Percentiles rank a stretch among this genome's conserved stretches.
phyloP scores from a whole-genome alignment of 2,113 vertebrate genomes.

The Megaceryle maxima region DNA sequence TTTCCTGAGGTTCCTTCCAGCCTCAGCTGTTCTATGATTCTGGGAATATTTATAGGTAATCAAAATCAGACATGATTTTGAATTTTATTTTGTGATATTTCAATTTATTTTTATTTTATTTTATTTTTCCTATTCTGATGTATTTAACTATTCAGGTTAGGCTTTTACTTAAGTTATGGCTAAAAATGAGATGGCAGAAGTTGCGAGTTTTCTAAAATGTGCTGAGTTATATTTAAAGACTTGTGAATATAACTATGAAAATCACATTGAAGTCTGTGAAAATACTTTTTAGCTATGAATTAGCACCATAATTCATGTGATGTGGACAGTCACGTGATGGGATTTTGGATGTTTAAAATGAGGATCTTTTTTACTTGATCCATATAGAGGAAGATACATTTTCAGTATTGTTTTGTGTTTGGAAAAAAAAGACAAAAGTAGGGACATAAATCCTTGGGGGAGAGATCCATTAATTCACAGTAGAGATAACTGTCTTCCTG shows the following conservation, averaged over 20 bases:
- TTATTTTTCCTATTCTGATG: background rate
- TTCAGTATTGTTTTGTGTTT: background rate
- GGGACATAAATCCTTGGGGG: background rate
- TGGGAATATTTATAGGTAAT: background rate
- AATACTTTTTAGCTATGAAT: slow-evolving; percentile 30
- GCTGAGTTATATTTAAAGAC: slow-evolving; percentile 52
- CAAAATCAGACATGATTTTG: background rate
- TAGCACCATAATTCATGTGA: background rate
- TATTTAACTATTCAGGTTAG: background rate
- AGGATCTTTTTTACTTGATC: background rate
- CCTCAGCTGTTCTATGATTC: background rate
- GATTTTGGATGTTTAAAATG: background rate
- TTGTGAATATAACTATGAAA: slow-evolving; percentile 19
- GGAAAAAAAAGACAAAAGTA: background rate
- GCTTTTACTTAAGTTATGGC: slow-evolving; percentile 3
- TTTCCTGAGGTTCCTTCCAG: background rate
- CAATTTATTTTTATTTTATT: background rate
- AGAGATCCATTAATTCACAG: background rate
- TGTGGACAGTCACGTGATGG: background rate
- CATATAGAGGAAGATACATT: background rate
- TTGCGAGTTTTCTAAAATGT: slow-evolving; percentile 27
- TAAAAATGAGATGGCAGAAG: background rate
- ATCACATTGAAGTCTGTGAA: slow-evolving; percentile 12
- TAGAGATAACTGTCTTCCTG: background rate
- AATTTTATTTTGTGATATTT: background rate